Base-by-base conservation (phyloP, 1,140 invertebrate species). In the Temnothorax curvispinosus region DNA sequence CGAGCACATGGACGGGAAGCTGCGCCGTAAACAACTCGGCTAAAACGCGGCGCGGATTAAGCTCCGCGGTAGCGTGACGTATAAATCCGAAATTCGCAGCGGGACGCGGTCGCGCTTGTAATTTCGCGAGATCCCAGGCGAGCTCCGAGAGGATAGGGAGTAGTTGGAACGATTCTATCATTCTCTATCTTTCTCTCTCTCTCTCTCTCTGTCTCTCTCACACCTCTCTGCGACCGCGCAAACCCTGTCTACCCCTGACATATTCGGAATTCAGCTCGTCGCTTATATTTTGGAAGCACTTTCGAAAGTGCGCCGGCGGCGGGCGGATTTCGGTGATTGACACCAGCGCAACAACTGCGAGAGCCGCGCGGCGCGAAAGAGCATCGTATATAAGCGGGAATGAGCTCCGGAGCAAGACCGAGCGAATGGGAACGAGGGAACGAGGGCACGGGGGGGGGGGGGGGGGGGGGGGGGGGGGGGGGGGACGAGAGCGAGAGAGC, bases 11-110 rank as follows among this genome's bases (percentile, higher is more conserved):
- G 18, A 13, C 41, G 69, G 27, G 69, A 1, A 60, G 54, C 54
- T 50, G 38, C 47, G 64, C 56, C 77, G 77, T 81, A 81, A 71
- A 74, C 80, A 74, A 75, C 67, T 84, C 80, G n/a, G 54, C 54
- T 84, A 62, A 84, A 84, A 75, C 69, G 80, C 80, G 27, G 69
- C 41, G 41, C 80, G 80, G 80, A 84, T 84, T 84, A 84, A 84
- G 80, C 69, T 84, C 74, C 74, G 84, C 74, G 47, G 74, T 67
- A 60, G 84, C 75, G 58, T 76, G 84, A 85, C 84, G 60, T 85
- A 85, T 85, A 85, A 85, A 65, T 76, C 72, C 84, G 50, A 80
- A 85, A 78, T 80, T 85, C 84, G 72, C 72, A 78, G 60, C 84
- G 72, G 84, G 75, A 67, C 84, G 60, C 75, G 80, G 67, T 21